Conservation (phyloP, 2,888 invertebrate species). For the Eurytoma adleriae region DNA sequence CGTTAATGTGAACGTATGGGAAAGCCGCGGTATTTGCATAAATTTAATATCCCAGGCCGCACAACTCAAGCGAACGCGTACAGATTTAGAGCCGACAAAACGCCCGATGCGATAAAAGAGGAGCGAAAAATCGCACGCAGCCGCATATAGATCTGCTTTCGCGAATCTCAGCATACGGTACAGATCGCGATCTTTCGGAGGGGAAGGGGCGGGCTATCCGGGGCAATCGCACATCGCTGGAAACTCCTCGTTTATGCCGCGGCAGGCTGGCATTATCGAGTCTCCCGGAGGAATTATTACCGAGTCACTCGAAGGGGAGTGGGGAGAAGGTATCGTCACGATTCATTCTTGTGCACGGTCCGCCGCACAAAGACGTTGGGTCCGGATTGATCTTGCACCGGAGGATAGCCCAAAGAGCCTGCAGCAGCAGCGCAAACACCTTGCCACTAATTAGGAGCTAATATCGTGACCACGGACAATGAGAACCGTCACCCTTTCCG, state of each 20-base stretch:
- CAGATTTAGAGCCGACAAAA: not conserved
- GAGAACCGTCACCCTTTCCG: no score
- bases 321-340: constrained; percentile 48
- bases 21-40: not conserved
- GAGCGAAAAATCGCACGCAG: not conserved
- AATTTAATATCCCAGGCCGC: not conserved
- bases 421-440: no score
- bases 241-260: constrained; percentile 60
- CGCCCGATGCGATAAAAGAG: not conserved
- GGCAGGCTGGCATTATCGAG: constrained; percentile 58
- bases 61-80: constrained; percentile 2
- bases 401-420: not conserved
- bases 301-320: constrained; percentile 47
- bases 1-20: not conserved
- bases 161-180: not conserved
- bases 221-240: constrained; percentile 36
- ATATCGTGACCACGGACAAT: no score
- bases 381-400: constrained; percentile 14
- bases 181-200: constrained; percentile 15
- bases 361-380: not conserved
- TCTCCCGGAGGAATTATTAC: constrained; percentile 59
- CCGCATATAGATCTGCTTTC: constrained; percentile 16
- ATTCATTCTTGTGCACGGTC: constrained; percentile 30
- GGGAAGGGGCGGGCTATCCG: not conserved
- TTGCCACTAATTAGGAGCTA: no score